Conservation (phyloP, 1,140 invertebrate genomes). For the Hycleus phaleratus region DNA sequence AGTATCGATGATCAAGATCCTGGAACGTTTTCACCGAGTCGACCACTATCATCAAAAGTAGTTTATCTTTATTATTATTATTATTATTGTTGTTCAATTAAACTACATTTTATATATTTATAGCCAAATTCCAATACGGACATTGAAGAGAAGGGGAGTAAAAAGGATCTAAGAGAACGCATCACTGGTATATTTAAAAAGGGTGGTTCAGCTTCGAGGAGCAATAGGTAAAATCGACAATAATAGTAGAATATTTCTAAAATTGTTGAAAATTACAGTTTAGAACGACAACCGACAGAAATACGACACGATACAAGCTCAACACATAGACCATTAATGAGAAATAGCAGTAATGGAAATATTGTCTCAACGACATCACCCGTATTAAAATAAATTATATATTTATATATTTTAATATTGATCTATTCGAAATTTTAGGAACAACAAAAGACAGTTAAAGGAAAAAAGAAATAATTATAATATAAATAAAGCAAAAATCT, state of each 20-base stretch:
- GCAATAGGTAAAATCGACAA: slow-evolving; percentile 53
- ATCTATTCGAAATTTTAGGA: slow-evolving; percentile 6
- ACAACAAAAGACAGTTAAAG: slow-evolving; percentile 9
- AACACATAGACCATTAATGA: slow-evolving; percentile 38
- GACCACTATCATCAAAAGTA: slow-evolving; percentile 29
- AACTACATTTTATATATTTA: slow-evolving; percentile 10
- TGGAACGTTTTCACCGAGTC: slow-evolving; percentile 28
- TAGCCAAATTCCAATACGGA: slow-evolving; percentile 70
- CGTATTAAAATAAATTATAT: slow-evolving; percentile 7
- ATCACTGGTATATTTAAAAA: slow-evolving; percentile 76
- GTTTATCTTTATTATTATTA: slow-evolving; percentile 2
- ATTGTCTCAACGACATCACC: slow-evolving; percentile 1
- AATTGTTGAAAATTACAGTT: slow-evolving; percentile 23
- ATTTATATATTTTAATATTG: neutral
- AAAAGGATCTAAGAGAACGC: slow-evolving; percentile 69
- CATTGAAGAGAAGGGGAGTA: slow-evolving; percentile 57
- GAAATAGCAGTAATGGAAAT: slow-evolving; percentile 29
- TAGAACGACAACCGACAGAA: slow-evolving; percentile 27
- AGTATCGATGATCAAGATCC: slow-evolving; percentile 61
- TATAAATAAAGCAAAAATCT: slow-evolving; percentile 1
- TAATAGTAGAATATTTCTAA: neutral
- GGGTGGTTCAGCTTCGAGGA: slow-evolving; percentile 52
- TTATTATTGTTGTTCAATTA: slow-evolving; percentile 2
- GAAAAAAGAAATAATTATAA: slow-evolving; percentile 9
- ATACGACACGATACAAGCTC: slow-evolving; percentile 35